Evolutionary conservation across 2,888 invertebrate genomes (phyloP), one percentile per base, ranked within the genome.

Genomic region (Nasonia oneida): DNA sequence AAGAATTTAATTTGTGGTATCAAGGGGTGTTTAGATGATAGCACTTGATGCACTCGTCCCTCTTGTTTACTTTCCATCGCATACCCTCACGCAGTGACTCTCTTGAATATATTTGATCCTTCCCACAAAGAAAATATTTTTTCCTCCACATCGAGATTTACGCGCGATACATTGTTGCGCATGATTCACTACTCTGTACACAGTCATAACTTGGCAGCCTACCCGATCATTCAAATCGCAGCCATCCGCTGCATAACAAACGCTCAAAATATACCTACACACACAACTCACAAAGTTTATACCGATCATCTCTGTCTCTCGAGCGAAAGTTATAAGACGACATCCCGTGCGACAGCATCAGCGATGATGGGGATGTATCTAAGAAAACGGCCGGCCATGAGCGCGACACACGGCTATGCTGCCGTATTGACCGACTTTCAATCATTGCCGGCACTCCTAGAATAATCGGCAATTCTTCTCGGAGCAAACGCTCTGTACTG

Each of bases 361-460:
- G 0, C 15, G 10, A 3, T 29, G 64, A 18, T 29, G 64, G 29
- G 29, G 29, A 29, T 29, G 29, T 8, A 29, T 29, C 12, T 29
- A 29, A 14, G 12, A 29, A 4, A 50, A 76, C 14, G 61, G 29
- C 53, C 73, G 86, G 50, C 86, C 84, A 81, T 86, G 84, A 86
- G 75, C 78, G 14, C 73, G 29, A 61, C 67, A 29, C 37, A 6
- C 6, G n/a, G 29, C 82, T 12, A 70, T 71, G 37, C 2, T 42
- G n/a, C n/a, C 18, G 53, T 79, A 87, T 79, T 87, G 87, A 87
- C 87, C 87, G 87, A 87, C 87, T 87, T 87, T 86, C 86, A 84
- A 87, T 87, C 85, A 86, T 87, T 81, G 83, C 87, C 87, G 87
- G 85, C 87, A 81, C 85, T 87, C 85, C 85, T 87, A 80, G 87